Base-by-base conservation (phyloP, 2,797 vertebrate species). In the Sardinella longiceps region DNA sequence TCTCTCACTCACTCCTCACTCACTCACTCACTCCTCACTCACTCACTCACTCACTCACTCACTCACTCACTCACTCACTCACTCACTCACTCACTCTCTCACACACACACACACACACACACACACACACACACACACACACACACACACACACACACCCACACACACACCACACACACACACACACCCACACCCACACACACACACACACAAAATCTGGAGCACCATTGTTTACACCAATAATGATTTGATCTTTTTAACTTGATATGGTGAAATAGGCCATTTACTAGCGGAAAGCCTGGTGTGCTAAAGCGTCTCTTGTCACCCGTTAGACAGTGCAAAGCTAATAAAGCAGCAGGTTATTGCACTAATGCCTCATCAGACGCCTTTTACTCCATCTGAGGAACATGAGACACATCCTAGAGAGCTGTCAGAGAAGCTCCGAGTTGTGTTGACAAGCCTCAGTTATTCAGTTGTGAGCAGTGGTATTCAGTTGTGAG, bases 361-460 rank as follows among this genome's bases (percentile, higher is more conserved):
- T 60, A 10, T 53, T 46, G 63, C 43, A 46, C 14, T 18, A 18
- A 82, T 82, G 33, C 43, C 63, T 66, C 45, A 53, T 60, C 66
- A 56, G 48, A 66, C 12, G 63, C 11, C 0, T 33, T 37, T 70
- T 25, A 23, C 11, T 6, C 20, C 53, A 56, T 60, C 23, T 60
- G 56, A 60, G 56, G 56, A n/a, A 60, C n/a, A 60, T n/a, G 56
- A 25, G n/a, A 23, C 56, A 30, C 28, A 70, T 70, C 12, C 37
- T 5, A 14, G 63, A 30, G 50, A 56, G 53, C 51, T 28, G 0
- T 85, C 63, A 84, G 30, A 86, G 84, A 86, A 77, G 74, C 50
- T 51, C 81, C 83, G 84, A 80, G 74, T 25, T 6, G 23, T 45
- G 80, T 11, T 30, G 25, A 30, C 43, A 48, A 10, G 58, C 43